These are phyloP conservation scores for Pipra filicauda DNA, from an alignment of 2,113 vertebrate species.

Conservation along the genomic window DNA sequence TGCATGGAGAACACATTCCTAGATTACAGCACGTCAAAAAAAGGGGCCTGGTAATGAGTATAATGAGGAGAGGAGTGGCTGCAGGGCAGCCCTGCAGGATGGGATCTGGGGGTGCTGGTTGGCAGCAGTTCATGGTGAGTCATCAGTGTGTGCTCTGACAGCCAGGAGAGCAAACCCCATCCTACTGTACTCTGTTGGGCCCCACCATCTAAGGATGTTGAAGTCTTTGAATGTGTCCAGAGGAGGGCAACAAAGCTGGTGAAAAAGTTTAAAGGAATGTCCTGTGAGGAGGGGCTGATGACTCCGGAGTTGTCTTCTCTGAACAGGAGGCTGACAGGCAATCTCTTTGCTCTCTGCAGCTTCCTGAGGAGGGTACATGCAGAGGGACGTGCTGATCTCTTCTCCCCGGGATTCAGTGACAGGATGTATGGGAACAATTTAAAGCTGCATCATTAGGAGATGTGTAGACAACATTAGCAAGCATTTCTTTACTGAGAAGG, in stretches of 20 bases:
- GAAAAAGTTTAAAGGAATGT: neutral
- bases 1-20: neutral
- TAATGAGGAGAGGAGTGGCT: neutral
- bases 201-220: neutral
- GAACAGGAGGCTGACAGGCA: neutral
- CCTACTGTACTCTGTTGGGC: neutral
- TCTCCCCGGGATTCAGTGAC: neutral
- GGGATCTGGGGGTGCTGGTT: rapidly evolving
- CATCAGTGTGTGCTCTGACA: rapidly evolving
- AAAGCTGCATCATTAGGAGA: neutral
- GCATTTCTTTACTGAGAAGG: neutral
- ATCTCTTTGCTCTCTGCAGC: neutral
- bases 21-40: neutral
- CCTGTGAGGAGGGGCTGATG: neutral
- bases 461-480: neutral
- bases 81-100: neutral
- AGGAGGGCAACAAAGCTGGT: neutral
- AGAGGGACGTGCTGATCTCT: neutral
- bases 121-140: rapidly evolving
- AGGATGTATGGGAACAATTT: rapidly evolving
- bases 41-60: rapidly evolving
- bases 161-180: neutral
- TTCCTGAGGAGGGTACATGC: neutral
- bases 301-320: no score
- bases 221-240: neutral